Percentiles rank a stretch among this genome's conserved stretches.
These are phyloP conservation scores for Podarcis raffonei DNA, from an alignment of 2,113 vertebrate genomes.

Conservation along the genomic window DNA sequence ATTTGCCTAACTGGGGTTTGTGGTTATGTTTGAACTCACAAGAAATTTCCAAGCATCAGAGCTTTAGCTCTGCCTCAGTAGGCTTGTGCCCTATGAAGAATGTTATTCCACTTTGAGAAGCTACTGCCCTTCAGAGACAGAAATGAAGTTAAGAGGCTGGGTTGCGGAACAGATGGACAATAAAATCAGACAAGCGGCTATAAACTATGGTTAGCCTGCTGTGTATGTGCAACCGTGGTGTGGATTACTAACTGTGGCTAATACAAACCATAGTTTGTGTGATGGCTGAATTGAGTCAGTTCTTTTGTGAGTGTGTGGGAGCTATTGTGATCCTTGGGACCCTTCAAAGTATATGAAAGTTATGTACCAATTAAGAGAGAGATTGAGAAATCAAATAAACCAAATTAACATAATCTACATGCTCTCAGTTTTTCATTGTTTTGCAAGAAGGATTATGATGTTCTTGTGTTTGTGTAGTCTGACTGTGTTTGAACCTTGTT, in stretches of 20 bases:
- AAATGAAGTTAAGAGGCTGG: neutral
- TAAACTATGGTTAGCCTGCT: neutral
- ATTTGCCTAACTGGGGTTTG: neutral
- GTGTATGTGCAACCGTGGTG: neutral
- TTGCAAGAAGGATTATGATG: constrained; percentile 17
- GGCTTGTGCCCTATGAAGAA: neutral
- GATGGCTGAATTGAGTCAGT: neutral
- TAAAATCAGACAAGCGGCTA: neutral
- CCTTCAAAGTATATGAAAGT: too few relatives aligned
- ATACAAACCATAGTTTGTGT: neutral
- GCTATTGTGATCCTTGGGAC: too few relatives aligned
- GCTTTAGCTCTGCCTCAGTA: too few relatives aligned
- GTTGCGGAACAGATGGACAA: neutral
- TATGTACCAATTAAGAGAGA: neutral
- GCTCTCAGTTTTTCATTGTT: neutral
- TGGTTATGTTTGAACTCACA: neutral
- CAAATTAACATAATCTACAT: constrained; percentile 47
- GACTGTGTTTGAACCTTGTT: constrained; percentile 13
- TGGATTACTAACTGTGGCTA: neutral
- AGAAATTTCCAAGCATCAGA: neutral
- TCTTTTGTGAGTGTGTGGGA: neutral
- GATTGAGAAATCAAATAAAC: constrained; percentile 32
- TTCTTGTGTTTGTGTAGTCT: constrained; percentile 35
- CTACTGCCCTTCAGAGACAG: neutral
- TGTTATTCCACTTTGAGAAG: neutral